phyloP scores from a whole-genome alignment of 2,797 vertebrate species.

The Danio jaintianensis region DNA sequence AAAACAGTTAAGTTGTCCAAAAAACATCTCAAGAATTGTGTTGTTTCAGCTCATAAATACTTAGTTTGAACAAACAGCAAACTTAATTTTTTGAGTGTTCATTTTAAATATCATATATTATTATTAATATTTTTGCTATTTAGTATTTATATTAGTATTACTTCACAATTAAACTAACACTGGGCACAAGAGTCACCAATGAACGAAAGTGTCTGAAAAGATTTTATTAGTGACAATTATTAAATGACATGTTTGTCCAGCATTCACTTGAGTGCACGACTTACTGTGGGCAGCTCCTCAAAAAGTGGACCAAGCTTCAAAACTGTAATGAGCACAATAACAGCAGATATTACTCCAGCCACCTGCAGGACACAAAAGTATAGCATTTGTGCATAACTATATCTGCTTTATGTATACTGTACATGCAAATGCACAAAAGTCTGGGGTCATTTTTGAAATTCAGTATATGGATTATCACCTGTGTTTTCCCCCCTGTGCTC shows the following conservation, averaged over 20 bases:
- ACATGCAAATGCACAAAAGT: too few relatives aligned
- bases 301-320: slow-evolving; percentile 91
- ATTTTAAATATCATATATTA: background rate
- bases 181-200: background rate
- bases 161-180: background rate
- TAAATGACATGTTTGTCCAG: too few relatives aligned
- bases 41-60: too few relatives aligned
- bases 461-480: slow-evolving; percentile 75
- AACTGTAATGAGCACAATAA: slow-evolving; percentile 88
- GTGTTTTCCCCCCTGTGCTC: slow-evolving; percentile 90
- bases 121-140: background rate
- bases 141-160: background rate
- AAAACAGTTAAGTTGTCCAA: too few relatives aligned
- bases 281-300: slow-evolving; percentile 89
- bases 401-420: background rate
- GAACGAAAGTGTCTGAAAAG: background rate
- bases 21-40: too few relatives aligned
- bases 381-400: background rate
- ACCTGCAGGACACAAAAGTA: slow-evolving; percentile 66
- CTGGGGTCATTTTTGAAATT: background rate
- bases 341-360: slow-evolving; percentile 79
- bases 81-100: background rate
- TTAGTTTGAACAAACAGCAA: too few relatives aligned
- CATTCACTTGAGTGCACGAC: background rate
- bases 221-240: background rate